Percentiles rank a stretch among this genome's conserved stretches.
These are phyloP conservation scores for Catamblyrhynchus diadema DNA, from an alignment of 2,797 vertebrate species.

Conservation along the genomic window DNA sequence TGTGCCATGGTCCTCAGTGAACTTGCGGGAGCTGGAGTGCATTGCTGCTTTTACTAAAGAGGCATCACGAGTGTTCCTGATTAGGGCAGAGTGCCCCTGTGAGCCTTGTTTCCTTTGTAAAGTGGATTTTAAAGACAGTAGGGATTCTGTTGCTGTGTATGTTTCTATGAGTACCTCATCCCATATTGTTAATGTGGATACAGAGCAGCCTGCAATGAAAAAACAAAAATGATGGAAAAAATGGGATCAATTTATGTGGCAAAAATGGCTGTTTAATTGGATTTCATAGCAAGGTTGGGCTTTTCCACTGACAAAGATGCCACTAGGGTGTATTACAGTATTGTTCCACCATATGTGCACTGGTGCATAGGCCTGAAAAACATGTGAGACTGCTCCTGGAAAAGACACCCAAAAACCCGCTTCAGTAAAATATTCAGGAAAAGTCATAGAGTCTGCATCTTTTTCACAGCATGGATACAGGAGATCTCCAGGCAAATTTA, in stretches of 20 bases:
- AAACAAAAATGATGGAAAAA: conserved; percentile 48
- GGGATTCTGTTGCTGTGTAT: background rate
- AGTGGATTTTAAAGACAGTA: conserved; percentile 18
- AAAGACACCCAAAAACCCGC: conserved; percentile 7
- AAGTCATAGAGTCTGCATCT: conserved; percentile 27
- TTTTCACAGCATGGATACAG: conserved; percentile 22
- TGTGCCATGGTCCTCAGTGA: background rate
- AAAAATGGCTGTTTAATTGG: conserved; percentile 57
- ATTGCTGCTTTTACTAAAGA: background rate
- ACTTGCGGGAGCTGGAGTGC: background rate
- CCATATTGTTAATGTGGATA: background rate
- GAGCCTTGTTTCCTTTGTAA: conserved; percentile 36
- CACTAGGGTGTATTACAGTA: conserved; percentile 33
- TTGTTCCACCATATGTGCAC: conserved; percentile 29
- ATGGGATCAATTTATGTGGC: conserved; percentile 41
- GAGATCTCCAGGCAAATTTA: conserved; percentile 25
- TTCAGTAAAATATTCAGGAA: conserved; percentile 11
- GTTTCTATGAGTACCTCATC: conserved; percentile 10
- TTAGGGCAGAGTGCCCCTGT: background rate
- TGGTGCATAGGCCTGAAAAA: conserved; percentile 1
- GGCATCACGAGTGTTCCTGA: background rate
- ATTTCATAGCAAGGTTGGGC: conserved; percentile 50
- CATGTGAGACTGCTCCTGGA: conserved; percentile 27
- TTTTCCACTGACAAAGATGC: conserved; percentile 46
- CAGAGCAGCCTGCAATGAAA: background rate